A percentile compares a stretch with the other conserved stretches of the same genome.
phyloP scores from a whole-genome alignment of 2,797 vertebrate species.

The Leptatherina wallacei region DNA sequence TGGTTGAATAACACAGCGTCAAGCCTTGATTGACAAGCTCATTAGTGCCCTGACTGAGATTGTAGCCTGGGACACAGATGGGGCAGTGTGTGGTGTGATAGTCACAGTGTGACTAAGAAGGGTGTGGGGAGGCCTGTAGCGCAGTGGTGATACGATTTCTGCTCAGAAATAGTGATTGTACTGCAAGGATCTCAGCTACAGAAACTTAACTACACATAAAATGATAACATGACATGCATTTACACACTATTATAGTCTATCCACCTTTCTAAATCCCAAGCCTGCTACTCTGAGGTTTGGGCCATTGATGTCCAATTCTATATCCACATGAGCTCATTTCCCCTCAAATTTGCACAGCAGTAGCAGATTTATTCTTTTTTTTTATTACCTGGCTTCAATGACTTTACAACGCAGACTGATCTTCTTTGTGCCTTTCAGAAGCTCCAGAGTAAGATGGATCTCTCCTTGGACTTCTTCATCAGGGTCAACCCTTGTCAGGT shows the following conservation, averaged over 20 bases:
- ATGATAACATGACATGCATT: neutral
- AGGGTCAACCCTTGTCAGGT: conserved; percentile 86
- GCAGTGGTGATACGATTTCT: conserved; percentile 47
- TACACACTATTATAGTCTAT: too few relatives aligned
- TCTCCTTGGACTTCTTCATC: conserved; percentile 93
- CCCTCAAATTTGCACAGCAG: neutral
- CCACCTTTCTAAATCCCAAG: neutral
- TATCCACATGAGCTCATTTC: neutral
- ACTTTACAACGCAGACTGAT: conserved; percentile 85
- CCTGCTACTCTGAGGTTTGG: neutral
- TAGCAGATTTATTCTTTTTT: neutral
- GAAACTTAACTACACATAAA: neutral
- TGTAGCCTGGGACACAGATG: conserved; percentile 68
- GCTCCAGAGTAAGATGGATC: conserved; percentile 85
- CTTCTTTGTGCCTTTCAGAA: conserved; percentile 75
- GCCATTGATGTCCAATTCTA: neutral
- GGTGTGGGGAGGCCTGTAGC: conserved; percentile 52
- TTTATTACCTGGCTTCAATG: conserved; percentile 90
- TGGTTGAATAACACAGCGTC: conserved; percentile 55
- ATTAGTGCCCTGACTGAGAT: conserved; percentile 58
- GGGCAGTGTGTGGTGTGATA: conserved; percentile 64
- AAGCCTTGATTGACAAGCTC: conserved; percentile 59
- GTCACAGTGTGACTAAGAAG: conserved; percentile 56
- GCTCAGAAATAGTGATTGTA: conserved; percentile 31
- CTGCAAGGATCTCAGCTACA: conserved; percentile 11